phyloP scores from a whole-genome alignment of 2,113 vertebrate genomes.

The Corythoichthys intestinalis region DNA sequence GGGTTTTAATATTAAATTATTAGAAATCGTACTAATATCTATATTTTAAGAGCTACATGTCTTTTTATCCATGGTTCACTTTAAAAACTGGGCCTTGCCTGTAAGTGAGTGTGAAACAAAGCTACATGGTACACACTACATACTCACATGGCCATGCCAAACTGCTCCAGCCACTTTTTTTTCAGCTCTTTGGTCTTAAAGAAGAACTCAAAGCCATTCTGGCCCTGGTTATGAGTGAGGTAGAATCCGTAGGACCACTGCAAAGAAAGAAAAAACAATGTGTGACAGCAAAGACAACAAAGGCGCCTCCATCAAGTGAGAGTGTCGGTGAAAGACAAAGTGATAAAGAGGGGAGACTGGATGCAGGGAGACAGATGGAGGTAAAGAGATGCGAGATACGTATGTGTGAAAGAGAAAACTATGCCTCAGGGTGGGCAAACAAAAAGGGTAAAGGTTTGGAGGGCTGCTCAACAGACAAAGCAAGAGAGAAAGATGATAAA shows the following conservation, averaged over 20 bases:
- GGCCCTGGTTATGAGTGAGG: conserved; percentile 95
- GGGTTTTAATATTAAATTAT: no score
- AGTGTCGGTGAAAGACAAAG: conserved; percentile 16
- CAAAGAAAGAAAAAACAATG: conserved; percentile 20
- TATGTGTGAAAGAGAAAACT: conserved; percentile 23
- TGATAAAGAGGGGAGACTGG: conserved; percentile 14
- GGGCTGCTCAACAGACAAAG: conserved; percentile 31
- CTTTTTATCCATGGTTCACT: no score
- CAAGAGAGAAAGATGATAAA: conserved; percentile 26
- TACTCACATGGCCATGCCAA: conserved; percentile 98
- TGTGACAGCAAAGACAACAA: conserved; percentile 14
- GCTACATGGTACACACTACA: not conserved
- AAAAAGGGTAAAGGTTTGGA: conserved; percentile 33
- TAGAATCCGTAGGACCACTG: conserved; percentile 99
- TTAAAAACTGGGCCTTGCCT: no score
- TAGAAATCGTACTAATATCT: no score
- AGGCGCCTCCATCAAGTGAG: not conserved
- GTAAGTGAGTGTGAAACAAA: conserved; percentile 6
- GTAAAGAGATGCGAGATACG: conserved; percentile 45
- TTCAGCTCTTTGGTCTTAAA: conserved; percentile 99
- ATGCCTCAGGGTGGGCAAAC: conserved; percentile 36
- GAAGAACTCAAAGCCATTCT: conserved; percentile 94
- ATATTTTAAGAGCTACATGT: no score
- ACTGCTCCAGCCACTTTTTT: conserved; percentile 98
- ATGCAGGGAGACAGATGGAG: conserved; percentile 58